Evolutionary conservation across 2,888 invertebrate genomes (phyloP).

Genomic region (Agrochola lota): DNA sequence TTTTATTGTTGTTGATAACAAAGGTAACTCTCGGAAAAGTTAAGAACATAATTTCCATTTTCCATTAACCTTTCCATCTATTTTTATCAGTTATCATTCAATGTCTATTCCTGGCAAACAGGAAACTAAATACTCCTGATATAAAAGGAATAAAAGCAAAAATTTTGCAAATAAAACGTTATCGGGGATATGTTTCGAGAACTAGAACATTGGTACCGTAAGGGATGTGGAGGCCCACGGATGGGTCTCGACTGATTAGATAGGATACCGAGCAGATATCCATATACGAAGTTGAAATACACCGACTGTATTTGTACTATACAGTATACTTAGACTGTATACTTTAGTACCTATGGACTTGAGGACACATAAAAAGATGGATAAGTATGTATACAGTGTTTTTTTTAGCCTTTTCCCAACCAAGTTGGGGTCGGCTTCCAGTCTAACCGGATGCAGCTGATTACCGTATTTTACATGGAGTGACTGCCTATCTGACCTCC

Average conservation of each 20-base stretch:
- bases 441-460: too few species aligned
- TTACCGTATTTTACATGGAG: too few species aligned
- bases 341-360: not conserved
- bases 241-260: conserved; percentile 51
- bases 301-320: too few species aligned
- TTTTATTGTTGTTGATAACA: conserved; percentile 51
- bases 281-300: conserved; percentile 47
- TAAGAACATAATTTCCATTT: conserved; percentile 33
- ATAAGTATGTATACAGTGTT: not conserved
- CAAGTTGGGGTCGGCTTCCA: too few species aligned
- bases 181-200: conserved; percentile 39
- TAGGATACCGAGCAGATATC: conserved; percentile 47
- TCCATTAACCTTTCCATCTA: conserved; percentile 34
- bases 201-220: conserved; percentile 34
- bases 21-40: conserved; percentile 22
- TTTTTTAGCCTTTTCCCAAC: too few species aligned
- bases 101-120: not conserved
- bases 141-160: conserved; percentile 24
- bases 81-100: conserved; percentile 11
- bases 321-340: too few species aligned
- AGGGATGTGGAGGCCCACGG: conserved; percentile 20
- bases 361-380: not conserved
- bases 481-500: too few species aligned
- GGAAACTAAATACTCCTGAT: not conserved
- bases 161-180: conserved; percentile 50